Percentiles rank a stretch among this genome's conserved stretches.
Evolutionary conservation across 2,797 vertebrate species (phyloP).

Genomic region (Petrocephalus schoutedeni): DNA sequence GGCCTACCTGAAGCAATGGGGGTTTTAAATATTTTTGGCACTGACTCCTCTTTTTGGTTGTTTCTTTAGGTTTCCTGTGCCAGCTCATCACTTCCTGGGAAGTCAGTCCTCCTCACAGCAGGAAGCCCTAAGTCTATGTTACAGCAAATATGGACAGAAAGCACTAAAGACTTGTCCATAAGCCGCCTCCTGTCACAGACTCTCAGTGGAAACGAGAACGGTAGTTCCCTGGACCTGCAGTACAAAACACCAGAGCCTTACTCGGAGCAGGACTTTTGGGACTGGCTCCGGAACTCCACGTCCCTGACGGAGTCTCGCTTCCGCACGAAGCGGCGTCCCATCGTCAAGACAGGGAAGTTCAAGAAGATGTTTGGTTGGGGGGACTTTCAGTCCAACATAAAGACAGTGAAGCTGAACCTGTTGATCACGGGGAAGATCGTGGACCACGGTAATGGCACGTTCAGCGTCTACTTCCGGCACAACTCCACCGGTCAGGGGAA

Average conservation of each 20-base stretch:
- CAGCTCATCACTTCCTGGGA: constrained; percentile 70
- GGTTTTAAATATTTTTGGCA: neutral
- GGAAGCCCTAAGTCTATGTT: constrained; percentile 76
- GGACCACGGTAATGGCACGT: constrained; percentile 94
- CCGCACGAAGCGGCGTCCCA: constrained; percentile 79
- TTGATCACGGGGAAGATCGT: constrained; percentile 97
- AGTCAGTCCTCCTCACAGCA: constrained; percentile 68
- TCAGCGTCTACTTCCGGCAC: constrained; percentile 96
- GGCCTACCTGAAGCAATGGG: neutral
- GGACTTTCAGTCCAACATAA: constrained; percentile 97
- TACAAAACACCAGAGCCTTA: constrained; percentile 76
- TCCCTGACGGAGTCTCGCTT: constrained; percentile 72
- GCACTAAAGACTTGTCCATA: constrained; percentile 81
- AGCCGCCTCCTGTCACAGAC: constrained; percentile 85
- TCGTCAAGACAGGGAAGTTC: constrained; percentile 91
- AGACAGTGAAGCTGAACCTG: constrained; percentile 90
- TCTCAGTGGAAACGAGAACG: constrained; percentile 77
- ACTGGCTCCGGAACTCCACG: constrained; percentile 81
- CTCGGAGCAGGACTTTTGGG: constrained; percentile 84
- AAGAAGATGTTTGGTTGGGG: constrained; percentile 99
- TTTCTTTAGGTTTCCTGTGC: constrained; percentile 67
- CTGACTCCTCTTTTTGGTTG: constrained; percentile 33
- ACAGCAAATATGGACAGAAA: constrained; percentile 84
- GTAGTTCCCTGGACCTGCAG: constrained; percentile 78
- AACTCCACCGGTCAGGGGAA: constrained; percentile 95